Evolutionary conservation across 2,888 invertebrate genomes (phyloP).

Genomic region (Chorisops tibialis): DNA sequence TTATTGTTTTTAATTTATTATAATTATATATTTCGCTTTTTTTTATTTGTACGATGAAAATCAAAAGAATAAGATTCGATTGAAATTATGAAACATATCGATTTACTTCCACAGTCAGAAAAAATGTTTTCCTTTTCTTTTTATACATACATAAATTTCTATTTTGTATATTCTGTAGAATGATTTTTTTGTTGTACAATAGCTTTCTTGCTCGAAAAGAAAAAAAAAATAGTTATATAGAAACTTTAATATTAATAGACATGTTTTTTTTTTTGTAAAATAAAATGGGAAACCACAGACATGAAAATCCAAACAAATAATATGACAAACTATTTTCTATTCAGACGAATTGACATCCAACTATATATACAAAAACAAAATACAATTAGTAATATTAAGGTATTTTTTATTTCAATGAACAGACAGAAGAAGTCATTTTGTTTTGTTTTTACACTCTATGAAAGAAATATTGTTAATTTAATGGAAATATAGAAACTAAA

Average conservation of each 20-base stretch:
- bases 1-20: too few species aligned
- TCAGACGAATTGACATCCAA: conserved; percentile 8
- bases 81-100: conserved; percentile 11
- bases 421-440: not conserved
- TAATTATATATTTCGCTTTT: too few species aligned
- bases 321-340: conserved; percentile 26
- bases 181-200: not conserved
- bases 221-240: not conserved
- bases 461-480: conserved; percentile 14
- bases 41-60: not conserved
- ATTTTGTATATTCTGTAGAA: not conserved
- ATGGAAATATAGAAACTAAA: not conserved
- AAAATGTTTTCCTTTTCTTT: not conserved
- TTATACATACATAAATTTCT: not conserved
- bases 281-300: not conserved
- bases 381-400: not conserved
- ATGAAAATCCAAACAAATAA: too few species aligned
- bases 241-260: not conserved
- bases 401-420: not conserved
- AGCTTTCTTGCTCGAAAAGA: not conserved
- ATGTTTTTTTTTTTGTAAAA: not conserved
- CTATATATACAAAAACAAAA: too few species aligned
- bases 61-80: not conserved
- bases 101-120: conserved; percentile 17
- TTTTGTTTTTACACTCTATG: conserved; percentile 20